Conservation (phyloP, 2,113 vertebrate genomes). For the Eulemur rufifrons region DNA sequence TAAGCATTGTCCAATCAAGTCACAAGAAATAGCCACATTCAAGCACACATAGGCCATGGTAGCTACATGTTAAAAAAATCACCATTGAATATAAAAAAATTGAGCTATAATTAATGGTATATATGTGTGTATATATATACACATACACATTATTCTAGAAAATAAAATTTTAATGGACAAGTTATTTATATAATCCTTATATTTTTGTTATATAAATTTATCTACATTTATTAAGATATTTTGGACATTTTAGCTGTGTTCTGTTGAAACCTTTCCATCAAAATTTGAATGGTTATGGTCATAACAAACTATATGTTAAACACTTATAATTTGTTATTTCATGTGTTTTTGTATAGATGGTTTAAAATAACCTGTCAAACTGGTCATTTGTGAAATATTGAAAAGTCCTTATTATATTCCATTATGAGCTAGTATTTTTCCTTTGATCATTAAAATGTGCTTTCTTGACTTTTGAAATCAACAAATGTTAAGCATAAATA, state of each 20-base stretch:
- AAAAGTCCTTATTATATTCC: neutral
- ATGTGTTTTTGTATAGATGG: neutral
- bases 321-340: neutral
- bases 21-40: neutral
- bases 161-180: neutral
- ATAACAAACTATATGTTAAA: neutral
- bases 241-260: neutral
- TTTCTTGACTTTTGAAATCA: neutral
- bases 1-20: neutral
- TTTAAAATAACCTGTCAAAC: neutral
- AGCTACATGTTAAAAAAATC: neutral
- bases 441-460: neutral
- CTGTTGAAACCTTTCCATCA: neutral
- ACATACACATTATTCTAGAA: neutral
- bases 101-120: neutral
- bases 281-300: neutral
- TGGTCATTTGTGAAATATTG: neutral
- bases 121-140: neutral
- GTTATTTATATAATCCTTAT: neutral
- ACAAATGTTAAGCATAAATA: neutral
- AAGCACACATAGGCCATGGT: neutral
- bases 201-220: neutral
- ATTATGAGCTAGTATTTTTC: neutral
- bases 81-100: neutral
- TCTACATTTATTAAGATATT: neutral